Evolutionary conservation across 2,797 vertebrate species (phyloP).

Genomic region (Mastacembelus armatus): DNA sequence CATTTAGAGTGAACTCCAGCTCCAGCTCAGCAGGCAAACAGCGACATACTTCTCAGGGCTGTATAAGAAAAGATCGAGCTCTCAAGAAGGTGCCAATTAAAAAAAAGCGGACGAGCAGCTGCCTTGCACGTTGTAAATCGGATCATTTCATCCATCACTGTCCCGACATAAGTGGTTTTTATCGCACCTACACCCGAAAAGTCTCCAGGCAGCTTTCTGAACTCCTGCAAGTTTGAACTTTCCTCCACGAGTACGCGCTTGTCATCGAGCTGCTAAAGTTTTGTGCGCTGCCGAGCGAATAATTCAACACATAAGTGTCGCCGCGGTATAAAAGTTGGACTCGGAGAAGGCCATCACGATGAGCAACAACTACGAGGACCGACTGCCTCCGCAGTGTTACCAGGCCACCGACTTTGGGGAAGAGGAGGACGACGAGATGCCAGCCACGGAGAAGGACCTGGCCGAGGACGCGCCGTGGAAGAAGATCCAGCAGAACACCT

Average conservation of each 20-base stretch:
- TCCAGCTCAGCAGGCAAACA: slow-evolving; percentile 58
- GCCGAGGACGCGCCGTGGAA: slow-evolving; percentile 98
- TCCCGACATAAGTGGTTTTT: slow-evolving; percentile 66
- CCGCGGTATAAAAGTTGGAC: slow-evolving; percentile 75
- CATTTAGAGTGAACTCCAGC: slow-evolving; percentile 50
- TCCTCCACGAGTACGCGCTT: slow-evolving; percentile 57
- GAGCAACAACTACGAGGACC: slow-evolving; percentile 88
- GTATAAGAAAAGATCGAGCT: slow-evolving; percentile 68
- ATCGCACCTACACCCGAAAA: slow-evolving; percentile 76
- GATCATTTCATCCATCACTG: slow-evolving; percentile 77
- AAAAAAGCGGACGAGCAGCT: slow-evolving; percentile 62
- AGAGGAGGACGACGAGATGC: slow-evolving; percentile 93
- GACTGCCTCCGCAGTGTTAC: slow-evolving; percentile 81
- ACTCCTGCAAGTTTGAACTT: slow-evolving; percentile 68
- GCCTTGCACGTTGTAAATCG: slow-evolving; percentile 66
- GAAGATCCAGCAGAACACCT: slow-evolving; percentile 99
- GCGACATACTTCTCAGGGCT: slow-evolving; percentile 42
- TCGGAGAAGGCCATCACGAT: slow-evolving; percentile 76
- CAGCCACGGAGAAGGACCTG: slow-evolving; percentile 95
- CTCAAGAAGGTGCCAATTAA: slow-evolving; percentile 77
- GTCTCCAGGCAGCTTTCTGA: slow-evolving; percentile 55
- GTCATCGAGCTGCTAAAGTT: slow-evolving; percentile 68
- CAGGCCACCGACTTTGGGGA: slow-evolving; percentile 84
- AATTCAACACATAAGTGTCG: slow-evolving; percentile 67
- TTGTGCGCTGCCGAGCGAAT: slow-evolving; percentile 33